Percentiles rank a stretch among this genome's conserved stretches.
Evolutionary conservation across 2,888 invertebrate species (phyloP).

Genomic region (Drosophila setosimentum): DNA sequence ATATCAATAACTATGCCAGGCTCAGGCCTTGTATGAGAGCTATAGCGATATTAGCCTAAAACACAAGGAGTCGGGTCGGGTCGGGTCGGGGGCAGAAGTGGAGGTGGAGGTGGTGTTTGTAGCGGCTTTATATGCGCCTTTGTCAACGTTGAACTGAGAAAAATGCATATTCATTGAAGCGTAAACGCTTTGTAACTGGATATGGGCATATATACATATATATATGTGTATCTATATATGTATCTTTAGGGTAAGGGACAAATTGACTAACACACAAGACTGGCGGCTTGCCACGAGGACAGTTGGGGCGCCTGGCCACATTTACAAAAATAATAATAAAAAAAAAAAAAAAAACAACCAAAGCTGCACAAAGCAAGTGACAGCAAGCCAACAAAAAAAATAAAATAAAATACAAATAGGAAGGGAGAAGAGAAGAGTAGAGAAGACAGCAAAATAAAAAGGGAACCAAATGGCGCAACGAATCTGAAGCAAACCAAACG

Average conservation of each 20-base stretch:
- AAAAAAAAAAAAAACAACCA: conserved; percentile 7
- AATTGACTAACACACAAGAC: conserved; percentile 2
- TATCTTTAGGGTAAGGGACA: conserved; percentile 39
- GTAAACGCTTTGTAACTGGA: conserved; percentile 80
- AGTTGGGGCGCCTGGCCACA: conserved; percentile 23
- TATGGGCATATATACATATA: conserved; percentile 43
- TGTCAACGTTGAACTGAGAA: conserved; percentile 74
- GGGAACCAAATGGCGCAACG: conserved; percentile 30
- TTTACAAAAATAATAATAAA: too few relatives aligned
- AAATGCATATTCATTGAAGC: conserved; percentile 79
- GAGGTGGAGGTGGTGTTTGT: background rate
- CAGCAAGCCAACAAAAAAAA: conserved; percentile 10
- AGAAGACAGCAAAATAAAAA: conserved; percentile 5
- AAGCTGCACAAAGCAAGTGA: conserved; percentile 43
- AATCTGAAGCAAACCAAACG: conserved; percentile 36
- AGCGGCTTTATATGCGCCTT: conserved; percentile 37
- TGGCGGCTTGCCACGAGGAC: conserved; percentile 29
- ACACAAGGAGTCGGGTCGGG: conserved; percentile 34
- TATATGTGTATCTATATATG: conserved; percentile 23
- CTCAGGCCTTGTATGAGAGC: conserved; percentile 12
- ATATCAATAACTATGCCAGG: background rate
- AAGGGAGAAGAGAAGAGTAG: background rate
- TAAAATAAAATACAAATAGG: background rate
- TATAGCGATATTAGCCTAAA: conserved; percentile 60
- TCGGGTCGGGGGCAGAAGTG: background rate